phyloP scores from a whole-genome alignment of 2,113 vertebrate species.

The Scortum barcoo region DNA sequence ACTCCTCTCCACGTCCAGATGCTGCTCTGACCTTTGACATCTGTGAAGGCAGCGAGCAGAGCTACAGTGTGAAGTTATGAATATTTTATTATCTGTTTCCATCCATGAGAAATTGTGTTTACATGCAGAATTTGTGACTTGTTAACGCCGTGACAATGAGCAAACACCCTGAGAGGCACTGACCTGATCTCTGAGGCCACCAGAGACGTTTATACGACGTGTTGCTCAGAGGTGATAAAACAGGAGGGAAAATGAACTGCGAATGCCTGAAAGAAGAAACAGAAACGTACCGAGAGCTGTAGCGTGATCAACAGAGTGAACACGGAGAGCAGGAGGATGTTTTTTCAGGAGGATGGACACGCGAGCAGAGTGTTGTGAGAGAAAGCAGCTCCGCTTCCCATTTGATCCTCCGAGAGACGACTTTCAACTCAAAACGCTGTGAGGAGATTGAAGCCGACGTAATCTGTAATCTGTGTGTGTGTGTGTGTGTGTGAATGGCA shows the following conservation, averaged over 20 bases:
- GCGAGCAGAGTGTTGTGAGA: slow-evolving; percentile 24
- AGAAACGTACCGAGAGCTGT: no score
- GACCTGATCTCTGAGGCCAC: slow-evolving; percentile 1
- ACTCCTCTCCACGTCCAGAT: no score
- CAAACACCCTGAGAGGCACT: neutral
- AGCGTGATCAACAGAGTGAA: neutral
- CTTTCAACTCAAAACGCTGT: slow-evolving; percentile 10
- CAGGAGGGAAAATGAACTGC: neutral
- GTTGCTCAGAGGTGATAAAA: slow-evolving; percentile 20
- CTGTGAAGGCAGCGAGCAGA: no score
- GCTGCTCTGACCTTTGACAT: no score
- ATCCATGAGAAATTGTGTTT: neutral
- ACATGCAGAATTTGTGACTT: no score
- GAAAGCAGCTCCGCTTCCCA: slow-evolving; percentile 45
- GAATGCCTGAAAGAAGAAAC: neutral
- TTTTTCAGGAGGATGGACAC: slow-evolving; percentile 32
- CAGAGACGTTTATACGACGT: neutral
- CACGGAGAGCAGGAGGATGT: slow-evolving; percentile 16
- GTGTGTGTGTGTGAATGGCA: slow-evolving; percentile 29
- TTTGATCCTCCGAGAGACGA: slow-evolving; percentile 29
- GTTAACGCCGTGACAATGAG: no score
- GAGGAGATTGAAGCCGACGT: neutral
- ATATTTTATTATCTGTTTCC: neutral
- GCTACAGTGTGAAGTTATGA: neutral
- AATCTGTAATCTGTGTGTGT: slow-evolving; percentile 36